Evolutionary conservation across 2,113 vertebrate genomes (phyloP).

Genomic region (Marmota flaviventris): DNA sequence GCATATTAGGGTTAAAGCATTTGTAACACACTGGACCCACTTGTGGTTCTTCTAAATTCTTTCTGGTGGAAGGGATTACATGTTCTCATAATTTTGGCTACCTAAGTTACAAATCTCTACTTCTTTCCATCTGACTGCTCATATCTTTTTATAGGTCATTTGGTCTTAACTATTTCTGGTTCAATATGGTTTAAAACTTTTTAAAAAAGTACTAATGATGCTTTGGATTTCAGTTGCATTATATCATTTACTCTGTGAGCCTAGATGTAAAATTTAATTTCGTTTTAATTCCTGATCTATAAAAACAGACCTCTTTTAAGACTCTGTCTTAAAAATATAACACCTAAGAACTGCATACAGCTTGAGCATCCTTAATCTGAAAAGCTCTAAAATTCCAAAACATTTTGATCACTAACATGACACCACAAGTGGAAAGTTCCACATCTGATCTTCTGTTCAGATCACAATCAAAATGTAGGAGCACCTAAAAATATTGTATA

Average conservation of each 20-base stretch:
- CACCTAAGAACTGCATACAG: background rate
- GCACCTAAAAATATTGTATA: background rate
- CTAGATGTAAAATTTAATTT: conserved; percentile 43
- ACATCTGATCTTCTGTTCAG: background rate
- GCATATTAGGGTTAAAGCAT: background rate
- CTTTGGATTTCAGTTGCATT: conserved; percentile 32
- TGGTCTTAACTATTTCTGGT: conserved; percentile 54
- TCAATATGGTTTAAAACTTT: conserved; percentile 13
- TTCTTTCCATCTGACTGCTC: background rate
- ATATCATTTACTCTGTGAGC: conserved; percentile 23
- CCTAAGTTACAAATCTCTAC: conserved; percentile 57
- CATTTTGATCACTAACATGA: background rate
- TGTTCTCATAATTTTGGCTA: conserved; percentile 29
- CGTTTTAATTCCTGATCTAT: conserved; percentile 35
- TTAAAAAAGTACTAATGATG: background rate
- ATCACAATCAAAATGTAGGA: background rate
- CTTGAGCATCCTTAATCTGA: background rate
- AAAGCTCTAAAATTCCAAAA: background rate
- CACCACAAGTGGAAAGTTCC: background rate
- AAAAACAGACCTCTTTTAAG: conserved; percentile 39
- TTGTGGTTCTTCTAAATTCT: conserved; percentile 33
- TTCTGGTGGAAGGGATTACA: background rate
- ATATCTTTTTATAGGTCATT: conserved; percentile 37
- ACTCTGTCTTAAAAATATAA: conserved; percentile 24
- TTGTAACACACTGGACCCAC: background rate